phyloP scores from a whole-genome alignment of 2,888 invertebrate genomes.

The Drepana falcataria region DNA sequence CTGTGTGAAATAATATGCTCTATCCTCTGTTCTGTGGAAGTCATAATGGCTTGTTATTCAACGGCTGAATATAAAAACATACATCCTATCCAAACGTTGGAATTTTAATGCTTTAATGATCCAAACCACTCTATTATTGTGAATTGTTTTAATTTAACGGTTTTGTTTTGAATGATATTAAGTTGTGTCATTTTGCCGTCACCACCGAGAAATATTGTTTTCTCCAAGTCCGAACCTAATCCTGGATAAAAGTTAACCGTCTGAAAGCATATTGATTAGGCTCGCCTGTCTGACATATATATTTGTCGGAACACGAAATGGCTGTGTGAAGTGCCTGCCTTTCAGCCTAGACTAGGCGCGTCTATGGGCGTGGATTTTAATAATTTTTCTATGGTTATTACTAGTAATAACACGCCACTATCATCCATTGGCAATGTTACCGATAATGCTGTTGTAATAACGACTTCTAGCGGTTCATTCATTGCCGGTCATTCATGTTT shows the following conservation, averaged over 20 bases:
- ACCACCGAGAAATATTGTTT: slow-evolving; percentile 10
- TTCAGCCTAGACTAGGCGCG: slow-evolving; percentile 34
- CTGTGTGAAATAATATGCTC: neutral
- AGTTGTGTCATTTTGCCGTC: neutral
- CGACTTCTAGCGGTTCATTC: slow-evolving; percentile 43
- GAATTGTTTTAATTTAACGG: neutral
- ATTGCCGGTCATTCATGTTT: slow-evolving; percentile 32
- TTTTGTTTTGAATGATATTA: neutral
- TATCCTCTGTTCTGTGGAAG: neutral
- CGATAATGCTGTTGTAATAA: slow-evolving; percentile 32
- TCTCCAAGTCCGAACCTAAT: slow-evolving; percentile 26
- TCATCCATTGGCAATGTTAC: slow-evolving; percentile 15
- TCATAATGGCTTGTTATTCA: neutral
- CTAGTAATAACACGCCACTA: slow-evolving; percentile 28
- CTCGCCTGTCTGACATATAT: slow-evolving; percentile 43
- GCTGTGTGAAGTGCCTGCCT: slow-evolving; percentile 19
- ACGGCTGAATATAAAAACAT: neutral
- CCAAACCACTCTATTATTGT: neutral
- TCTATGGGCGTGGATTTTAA: slow-evolving; percentile 30
- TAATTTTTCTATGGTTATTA: slow-evolving; percentile 36
- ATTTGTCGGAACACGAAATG: slow-evolving; percentile 24
- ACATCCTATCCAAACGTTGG: neutral
- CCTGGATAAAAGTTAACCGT: slow-evolving; percentile 31
- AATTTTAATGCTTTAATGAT: neutral
- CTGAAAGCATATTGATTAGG: slow-evolving; percentile 60